Percentiles rank a stretch among this genome's conserved stretches.
Conservation (phyloP, 2,113 vertebrate genomes). For the Lichenostomus cassidix region DNA sequence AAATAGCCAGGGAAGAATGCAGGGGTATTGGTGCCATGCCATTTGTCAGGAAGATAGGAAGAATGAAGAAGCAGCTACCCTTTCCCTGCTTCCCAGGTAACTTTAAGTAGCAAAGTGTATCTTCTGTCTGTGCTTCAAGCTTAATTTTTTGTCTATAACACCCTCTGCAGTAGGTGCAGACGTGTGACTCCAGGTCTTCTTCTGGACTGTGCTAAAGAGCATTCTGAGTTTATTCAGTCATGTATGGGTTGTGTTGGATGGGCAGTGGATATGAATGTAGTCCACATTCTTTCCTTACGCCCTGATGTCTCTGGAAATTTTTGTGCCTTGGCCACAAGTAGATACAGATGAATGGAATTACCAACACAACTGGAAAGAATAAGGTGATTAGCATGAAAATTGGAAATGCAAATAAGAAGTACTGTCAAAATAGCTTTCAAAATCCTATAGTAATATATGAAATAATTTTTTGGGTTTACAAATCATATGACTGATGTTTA, state of each 20-base stretch:
- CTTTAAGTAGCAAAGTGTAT: neutral
- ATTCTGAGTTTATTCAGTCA: neutral
- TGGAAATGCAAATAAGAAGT: neutral
- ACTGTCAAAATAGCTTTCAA: neutral
- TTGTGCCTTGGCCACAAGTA: neutral
- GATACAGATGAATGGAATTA: neutral
- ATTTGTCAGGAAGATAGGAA: neutral
- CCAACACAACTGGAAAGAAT: neutral
- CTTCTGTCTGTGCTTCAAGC: neutral
- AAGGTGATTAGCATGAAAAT: neutral
- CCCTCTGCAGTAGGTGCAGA: neutral
- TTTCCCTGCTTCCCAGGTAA: neutral
- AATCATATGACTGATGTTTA: neutral
- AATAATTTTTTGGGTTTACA: neutral
- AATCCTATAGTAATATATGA: neutral
- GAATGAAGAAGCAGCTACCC: neutral
- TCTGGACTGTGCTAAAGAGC: neutral
- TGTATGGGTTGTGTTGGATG: neutral
- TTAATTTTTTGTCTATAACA: neutral
- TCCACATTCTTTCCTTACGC: neutral
- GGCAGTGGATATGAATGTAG: neutral
- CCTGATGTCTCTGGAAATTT: neutral
- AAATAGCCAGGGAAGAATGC: neutral
- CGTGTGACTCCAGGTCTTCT: neutral
- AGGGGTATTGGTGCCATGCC: neutral